Conservation (phyloP, 2,113 vertebrate genomes). For the Myotis lucifugus region DNA sequence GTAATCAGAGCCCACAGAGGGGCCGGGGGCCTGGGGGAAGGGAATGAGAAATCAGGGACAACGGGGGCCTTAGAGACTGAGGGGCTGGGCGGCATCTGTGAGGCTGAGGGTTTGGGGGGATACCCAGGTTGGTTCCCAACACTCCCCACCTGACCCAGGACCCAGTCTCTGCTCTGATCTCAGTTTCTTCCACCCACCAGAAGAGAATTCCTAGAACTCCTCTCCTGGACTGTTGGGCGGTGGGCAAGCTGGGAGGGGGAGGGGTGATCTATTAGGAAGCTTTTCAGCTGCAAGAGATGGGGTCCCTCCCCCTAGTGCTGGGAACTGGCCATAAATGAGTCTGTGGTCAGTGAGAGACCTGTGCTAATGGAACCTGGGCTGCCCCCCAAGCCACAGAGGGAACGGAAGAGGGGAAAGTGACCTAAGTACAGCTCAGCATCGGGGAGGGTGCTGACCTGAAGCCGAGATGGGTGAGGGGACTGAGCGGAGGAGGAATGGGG, state of each 20-base stretch:
- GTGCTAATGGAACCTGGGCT: conserved; percentile 77
- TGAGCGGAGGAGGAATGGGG: neutral
- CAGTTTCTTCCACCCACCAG: neutral
- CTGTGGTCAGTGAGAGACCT: conserved; percentile 66
- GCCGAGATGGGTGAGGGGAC: neutral
- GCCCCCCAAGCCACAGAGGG: conserved; percentile 69
- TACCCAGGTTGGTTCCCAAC: neutral
- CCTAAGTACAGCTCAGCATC: neutral
- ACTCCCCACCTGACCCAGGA: neutral
- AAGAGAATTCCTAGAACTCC: conserved; percentile 37
- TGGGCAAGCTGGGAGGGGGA: neutral
- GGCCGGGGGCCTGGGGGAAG: neutral
- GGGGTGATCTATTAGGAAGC: conserved; percentile 51
- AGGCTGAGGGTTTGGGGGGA: neutral
- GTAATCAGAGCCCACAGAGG: conserved; percentile 54
- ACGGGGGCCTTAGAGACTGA: neutral
- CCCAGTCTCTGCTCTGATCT: neutral
- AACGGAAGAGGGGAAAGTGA: neutral
- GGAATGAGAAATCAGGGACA: neutral
- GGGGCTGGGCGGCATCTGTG: neutral
- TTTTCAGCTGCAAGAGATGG: conserved; percentile 31
- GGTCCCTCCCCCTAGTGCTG: neutral
- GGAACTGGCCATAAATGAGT: conserved; percentile 73
- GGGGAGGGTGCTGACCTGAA: neutral
- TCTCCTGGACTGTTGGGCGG: neutral